phyloP scores from a whole-genome alignment of 2,888 invertebrate genomes.

The Eudemis profundana region DNA sequence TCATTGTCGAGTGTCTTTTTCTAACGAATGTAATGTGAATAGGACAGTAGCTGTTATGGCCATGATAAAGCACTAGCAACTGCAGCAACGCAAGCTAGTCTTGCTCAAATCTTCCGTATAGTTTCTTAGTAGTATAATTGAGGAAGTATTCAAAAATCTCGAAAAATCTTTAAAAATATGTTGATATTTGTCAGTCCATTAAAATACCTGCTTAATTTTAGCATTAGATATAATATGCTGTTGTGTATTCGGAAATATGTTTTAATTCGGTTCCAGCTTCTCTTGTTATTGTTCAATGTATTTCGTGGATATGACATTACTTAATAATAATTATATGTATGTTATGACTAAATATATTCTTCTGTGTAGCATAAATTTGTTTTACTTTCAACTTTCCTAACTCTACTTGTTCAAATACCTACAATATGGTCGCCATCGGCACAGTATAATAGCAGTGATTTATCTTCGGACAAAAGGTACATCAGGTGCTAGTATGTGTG shows the following conservation, averaged over 20 bases:
- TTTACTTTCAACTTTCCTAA: constrained; percentile 62
- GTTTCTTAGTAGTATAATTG: constrained; percentile 25
- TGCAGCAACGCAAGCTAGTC: constrained; percentile 1
- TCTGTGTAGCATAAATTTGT: constrained; percentile 71
- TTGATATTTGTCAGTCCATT: constrained; percentile 15
- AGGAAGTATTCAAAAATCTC: constrained; percentile 12
- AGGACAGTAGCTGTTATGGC: not conserved
- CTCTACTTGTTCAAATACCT: no score
- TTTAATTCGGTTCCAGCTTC: constrained; percentile 20
- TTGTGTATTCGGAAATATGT: constrained; percentile 31
- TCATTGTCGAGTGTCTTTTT: not conserved
- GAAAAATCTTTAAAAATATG: constrained; percentile 21
- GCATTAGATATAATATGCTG: constrained; percentile 13
- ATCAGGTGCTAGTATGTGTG: no score
- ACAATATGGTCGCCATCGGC: no score
- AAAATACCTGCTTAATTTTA: constrained; percentile 27
- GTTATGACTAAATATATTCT: constrained; percentile 74
- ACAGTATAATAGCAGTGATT: no score
- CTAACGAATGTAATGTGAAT: constrained; percentile 1
- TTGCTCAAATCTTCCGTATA: constrained; percentile 10
- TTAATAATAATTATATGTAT: constrained; percentile 62
- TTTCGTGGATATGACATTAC: constrained; percentile 61
- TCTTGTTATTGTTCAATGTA: constrained; percentile 52
- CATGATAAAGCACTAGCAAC: not conserved
- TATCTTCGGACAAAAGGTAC: no score